Evolutionary conservation across 2,113 vertebrate genomes (phyloP).

Genomic region (Varanus salvator): DNA sequence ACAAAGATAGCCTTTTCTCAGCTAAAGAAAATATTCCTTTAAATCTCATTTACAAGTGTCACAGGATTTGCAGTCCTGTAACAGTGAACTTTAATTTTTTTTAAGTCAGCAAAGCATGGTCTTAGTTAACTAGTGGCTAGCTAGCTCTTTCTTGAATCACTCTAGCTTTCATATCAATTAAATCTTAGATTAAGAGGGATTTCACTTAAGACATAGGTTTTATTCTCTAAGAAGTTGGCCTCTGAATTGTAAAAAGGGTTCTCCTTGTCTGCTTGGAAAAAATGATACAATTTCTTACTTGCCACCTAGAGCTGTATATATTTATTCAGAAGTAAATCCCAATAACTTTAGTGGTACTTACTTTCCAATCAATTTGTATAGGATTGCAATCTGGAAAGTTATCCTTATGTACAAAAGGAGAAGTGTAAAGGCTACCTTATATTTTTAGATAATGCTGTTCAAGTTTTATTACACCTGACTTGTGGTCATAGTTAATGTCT

Average conservation of each 20-base stretch:
- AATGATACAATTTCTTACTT: background rate
- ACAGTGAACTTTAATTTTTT: background rate
- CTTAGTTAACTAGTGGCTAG: background rate
- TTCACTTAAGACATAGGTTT: background rate
- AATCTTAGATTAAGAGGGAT: background rate
- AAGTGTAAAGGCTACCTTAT: background rate
- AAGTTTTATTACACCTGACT: background rate
- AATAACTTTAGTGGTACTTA: background rate
- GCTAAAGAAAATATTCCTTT: fast-evolving
- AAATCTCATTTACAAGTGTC: background rate
- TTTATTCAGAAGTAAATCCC: background rate
- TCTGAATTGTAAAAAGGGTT: background rate
- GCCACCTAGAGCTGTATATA: background rate
- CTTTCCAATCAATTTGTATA: background rate
- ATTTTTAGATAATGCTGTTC: background rate
- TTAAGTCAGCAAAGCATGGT: background rate
- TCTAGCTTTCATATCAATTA: background rate
- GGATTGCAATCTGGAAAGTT: background rate
- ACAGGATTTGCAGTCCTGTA: background rate
- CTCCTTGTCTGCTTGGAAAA: too few species aligned
- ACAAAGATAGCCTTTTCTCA: fast-evolving
- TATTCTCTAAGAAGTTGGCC: background rate
- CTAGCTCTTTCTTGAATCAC: background rate
- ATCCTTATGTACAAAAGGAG: background rate
- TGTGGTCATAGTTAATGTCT: background rate